phyloP scores from a whole-genome alignment of 2,888 invertebrate species.

The Phyllotreta cruciferae region DNA sequence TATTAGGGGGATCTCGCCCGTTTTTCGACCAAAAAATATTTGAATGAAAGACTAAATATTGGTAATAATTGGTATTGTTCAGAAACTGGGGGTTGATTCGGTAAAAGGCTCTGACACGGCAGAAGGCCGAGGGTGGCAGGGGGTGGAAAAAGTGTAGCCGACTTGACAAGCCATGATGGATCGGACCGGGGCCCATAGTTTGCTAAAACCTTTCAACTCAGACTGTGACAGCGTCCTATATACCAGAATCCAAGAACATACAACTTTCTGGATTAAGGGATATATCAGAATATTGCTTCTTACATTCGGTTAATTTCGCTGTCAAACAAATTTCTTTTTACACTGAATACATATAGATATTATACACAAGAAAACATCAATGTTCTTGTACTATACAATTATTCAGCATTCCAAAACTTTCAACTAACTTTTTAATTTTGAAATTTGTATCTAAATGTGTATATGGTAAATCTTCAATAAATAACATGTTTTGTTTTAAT shows the following conservation, averaged over 20 bases:
- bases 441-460: too few species aligned
- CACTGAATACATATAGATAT: slow-evolving; percentile 12
- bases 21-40: slow-evolving; percentile 35
- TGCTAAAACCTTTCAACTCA: slow-evolving; percentile 58
- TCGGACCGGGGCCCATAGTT: slow-evolving; percentile 61
- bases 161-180: slow-evolving; percentile 63
- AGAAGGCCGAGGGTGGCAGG: slow-evolving; percentile 55
- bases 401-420: neutral
- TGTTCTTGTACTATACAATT: neutral
- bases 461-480: too few species aligned
- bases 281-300: slow-evolving; percentile 36
- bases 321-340: slow-evolving; percentile 25
- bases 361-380: neutral
- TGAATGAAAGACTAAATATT: slow-evolving; percentile 48
- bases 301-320: slow-evolving; percentile 40
- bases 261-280: slow-evolving; percentile 43
- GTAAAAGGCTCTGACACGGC: slow-evolving; percentile 49
- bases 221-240: slow-evolving; percentile 54
- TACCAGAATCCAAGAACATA: slow-evolving; percentile 42
- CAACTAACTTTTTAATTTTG: neutral
- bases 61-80: slow-evolving; percentile 52
- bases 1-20: slow-evolving; percentile 34
- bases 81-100: slow-evolving; percentile 52
- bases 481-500: too few species aligned
- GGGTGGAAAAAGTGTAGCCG: slow-evolving; percentile 58